Base-by-base conservation (phyloP, 2,888 invertebrate genomes). In the Caenorhabditis wallacei region DNA sequence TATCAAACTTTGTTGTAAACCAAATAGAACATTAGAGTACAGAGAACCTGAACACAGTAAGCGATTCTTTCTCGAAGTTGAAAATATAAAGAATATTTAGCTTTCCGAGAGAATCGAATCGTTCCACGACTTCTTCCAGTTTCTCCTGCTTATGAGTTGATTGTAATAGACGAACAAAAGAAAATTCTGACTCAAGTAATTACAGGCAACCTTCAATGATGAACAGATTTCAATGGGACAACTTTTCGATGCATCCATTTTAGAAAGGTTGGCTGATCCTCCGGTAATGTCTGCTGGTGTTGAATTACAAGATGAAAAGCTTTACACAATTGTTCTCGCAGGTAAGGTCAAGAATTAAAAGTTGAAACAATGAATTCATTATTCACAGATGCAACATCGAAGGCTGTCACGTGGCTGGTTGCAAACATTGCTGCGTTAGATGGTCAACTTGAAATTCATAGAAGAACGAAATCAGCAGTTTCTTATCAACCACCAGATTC, bases 31-130 rank as follows among this genome's bases (percentile, higher is more conserved):
- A 16, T 37, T 84, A 11, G 70, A 79, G 16, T 84, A 84, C 46
- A 80, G 70, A 24, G 85, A 87, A 48, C 87, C 87, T 16, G 85
- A 85, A 20, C 82, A 81, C 16, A 85, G 87, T 85, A 5, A 54
- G 84, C n/a, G n/a, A n/a, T n/a, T n/a, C n/a, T n/a, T n/a, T n/a
- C n/a, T n/a, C n/a, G n/a, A n/a, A n/a, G n/a, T n/a, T n/a, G n/a
- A n/a, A n/a, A n/a, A n/a, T n/a, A n/a, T n/a, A n/a, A n/a, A n/a
- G n/a, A n/a, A n/a, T n/a, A 78, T 84, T 57, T 76, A 87, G 87
- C 84, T 0, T 87, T 87, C 80, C 80, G 83, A 35, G 87, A 87
- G 56, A 87, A 87, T n/a, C 53, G 72, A 26, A 75, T 87, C 4
- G 85, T 87, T 7, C 87, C 87, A 4, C 57, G 82, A n/a, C 64